Evolutionary conservation across 2,888 invertebrate species (phyloP).

Genomic region (Eupithecia dodoneata): DNA sequence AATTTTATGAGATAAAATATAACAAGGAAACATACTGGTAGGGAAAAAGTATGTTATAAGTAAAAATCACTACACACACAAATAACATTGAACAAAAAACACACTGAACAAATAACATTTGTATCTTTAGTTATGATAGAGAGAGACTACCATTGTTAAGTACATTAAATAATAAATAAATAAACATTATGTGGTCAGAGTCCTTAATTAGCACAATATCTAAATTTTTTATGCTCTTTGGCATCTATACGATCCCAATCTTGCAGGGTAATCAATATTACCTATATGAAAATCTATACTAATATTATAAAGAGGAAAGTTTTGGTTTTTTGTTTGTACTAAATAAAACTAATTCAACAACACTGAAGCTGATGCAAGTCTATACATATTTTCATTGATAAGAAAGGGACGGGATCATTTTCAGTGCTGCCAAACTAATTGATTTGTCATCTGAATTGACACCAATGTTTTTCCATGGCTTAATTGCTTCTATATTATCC

Average conservation of each 20-base stretch:
- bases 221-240: background rate
- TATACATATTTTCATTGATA: background rate
- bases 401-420: background rate
- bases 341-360: too few relatives aligned
- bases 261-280: background rate
- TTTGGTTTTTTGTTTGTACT: too few relatives aligned
- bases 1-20: background rate
- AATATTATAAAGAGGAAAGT: too few relatives aligned
- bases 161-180: background rate
- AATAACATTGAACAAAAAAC: background rate
- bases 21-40: background rate
- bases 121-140: background rate
- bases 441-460: background rate
- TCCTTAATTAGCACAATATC: background rate
- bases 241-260: background rate
- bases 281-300: too few relatives aligned
- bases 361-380: too few relatives aligned
- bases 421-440: background rate
- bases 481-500: background rate
- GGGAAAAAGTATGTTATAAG: background rate
- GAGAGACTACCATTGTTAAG: background rate
- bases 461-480: background rate
- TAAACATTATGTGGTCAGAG: background rate
- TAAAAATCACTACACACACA: background rate
- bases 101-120: too few relatives aligned